These are phyloP conservation scores for Alcedo atthis DNA, from an alignment of 2,797 vertebrate genomes.

Conservation along the genomic window DNA sequence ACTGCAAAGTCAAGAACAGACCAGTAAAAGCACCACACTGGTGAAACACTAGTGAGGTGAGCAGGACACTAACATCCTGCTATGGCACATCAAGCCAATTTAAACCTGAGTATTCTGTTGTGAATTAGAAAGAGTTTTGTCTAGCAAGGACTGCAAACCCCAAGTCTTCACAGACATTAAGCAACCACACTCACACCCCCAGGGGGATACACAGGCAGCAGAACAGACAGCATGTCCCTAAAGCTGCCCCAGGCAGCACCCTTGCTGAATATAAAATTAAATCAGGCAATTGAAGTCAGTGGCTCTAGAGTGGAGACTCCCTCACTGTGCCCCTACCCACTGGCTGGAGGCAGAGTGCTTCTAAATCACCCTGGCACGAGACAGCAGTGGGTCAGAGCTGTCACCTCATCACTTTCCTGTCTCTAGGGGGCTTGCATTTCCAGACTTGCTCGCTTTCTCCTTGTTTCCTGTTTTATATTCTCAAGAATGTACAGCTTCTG, in stretches of 20 bases:
- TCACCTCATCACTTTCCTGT: neutral
- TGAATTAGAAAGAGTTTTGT: neutral
- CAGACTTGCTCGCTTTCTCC: neutral
- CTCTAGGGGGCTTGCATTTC: neutral
- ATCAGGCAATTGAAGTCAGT: neutral
- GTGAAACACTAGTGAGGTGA: neutral
- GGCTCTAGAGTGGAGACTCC: neutral
- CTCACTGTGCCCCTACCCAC: neutral
- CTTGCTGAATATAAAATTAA: neutral
- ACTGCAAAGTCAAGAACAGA: neutral
- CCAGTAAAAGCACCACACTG: neutral
- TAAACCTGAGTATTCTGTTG: neutral
- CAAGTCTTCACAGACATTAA: neutral
- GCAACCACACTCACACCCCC: rapidly evolving
- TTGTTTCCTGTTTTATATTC: neutral
- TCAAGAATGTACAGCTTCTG: neutral
- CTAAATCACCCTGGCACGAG: neutral
- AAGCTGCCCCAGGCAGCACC: neutral
- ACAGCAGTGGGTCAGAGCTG: neutral
- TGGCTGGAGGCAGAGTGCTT: neutral
- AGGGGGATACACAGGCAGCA: neutral
- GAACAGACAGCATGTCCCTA: neutral
- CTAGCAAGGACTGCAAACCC: neutral
- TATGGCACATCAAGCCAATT: neutral
- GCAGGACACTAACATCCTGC: neutral